Conservation (phyloP, 2,888 invertebrate genomes). For the Mythimna pallens region DNA sequence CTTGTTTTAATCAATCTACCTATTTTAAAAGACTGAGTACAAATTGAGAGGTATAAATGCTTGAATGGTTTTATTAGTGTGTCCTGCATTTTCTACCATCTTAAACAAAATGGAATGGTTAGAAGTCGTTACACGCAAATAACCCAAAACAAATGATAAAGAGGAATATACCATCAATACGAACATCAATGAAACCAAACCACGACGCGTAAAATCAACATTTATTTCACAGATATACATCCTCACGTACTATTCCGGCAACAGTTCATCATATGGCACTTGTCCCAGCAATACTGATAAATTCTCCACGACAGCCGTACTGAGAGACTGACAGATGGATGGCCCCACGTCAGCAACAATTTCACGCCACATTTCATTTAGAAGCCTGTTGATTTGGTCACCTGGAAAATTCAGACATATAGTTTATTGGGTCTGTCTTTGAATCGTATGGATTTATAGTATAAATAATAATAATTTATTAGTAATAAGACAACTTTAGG, state of each 20-base stretch:
- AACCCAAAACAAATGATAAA: not conserved
- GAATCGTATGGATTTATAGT: not conserved
- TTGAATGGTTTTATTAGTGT: too few relatives aligned
- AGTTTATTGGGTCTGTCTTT: not conserved
- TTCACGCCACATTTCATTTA: slow-evolving; percentile 82
- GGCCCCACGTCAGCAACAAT: slow-evolving; percentile 81
- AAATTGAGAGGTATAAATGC: too few relatives aligned
- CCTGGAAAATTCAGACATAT: slow-evolving; percentile 68
- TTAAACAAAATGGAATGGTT: too few relatives aligned
- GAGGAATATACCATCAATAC: not conserved
- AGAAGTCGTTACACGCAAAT: too few relatives aligned
- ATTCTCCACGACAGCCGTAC: slow-evolving; percentile 77
- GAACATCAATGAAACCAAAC: not conserved
- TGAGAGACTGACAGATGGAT: slow-evolving; percentile 75
- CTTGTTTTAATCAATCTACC: too few relatives aligned
- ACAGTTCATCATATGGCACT: slow-evolving; percentile 79
- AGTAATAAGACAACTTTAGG: too few relatives aligned
- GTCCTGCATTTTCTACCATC: too few relatives aligned
- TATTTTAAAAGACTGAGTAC: too few relatives aligned
- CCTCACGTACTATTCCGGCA: slow-evolving; percentile 71
- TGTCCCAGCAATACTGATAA: slow-evolving; percentile 76
- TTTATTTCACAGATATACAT: slow-evolving; percentile 26
- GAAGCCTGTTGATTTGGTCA: slow-evolving; percentile 80
- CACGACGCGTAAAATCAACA: not conserved
- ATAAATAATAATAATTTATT: too few relatives aligned